Conservation (phyloP, 2,797 vertebrate species). For the Syngnathus acus region DNA sequence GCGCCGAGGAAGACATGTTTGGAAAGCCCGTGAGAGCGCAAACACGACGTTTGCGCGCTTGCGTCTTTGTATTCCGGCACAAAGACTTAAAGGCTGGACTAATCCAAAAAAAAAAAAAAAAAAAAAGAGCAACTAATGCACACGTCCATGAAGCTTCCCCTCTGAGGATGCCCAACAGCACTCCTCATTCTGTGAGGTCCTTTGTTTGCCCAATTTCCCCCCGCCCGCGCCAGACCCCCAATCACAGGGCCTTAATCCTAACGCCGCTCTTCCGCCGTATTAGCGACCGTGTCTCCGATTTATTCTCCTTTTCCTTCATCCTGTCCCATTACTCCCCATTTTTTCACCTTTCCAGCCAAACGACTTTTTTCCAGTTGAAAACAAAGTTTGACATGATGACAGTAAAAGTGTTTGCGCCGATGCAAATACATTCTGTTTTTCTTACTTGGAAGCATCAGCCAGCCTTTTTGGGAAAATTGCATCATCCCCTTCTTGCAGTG, state of each 20-base stretch:
- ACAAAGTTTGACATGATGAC: neutral
- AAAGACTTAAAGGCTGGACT: conserved; percentile 9
- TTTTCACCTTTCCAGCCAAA: neutral
- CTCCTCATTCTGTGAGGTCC: conserved; percentile 9
- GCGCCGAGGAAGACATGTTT: conserved; percentile 35
- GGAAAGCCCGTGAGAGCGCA: conserved; percentile 29
- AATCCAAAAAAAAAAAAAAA: conserved; percentile 37
- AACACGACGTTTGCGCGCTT: neutral
- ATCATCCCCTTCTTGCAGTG: neutral
- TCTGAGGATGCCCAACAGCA: conserved; percentile 39
- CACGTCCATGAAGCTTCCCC: conserved; percentile 56
- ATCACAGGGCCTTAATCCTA: conserved; percentile 4
- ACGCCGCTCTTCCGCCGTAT: conserved; percentile 1
- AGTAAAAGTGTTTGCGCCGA: neutral
- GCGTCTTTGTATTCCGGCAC: conserved; percentile 1
- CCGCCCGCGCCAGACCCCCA: neutral
- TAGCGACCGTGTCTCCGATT: conserved; percentile 1
- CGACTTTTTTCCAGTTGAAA: neutral
- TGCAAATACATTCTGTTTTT: neutral
- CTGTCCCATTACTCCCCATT: neutral
- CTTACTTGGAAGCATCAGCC: neutral
- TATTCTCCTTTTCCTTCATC: conserved; percentile 9
- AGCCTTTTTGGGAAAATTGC: neutral
- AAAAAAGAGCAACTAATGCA: conserved; percentile 51
- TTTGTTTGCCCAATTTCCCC: conserved; percentile 9